Conservation (phyloP, 2,888 invertebrate genomes). For the Drosophila quinaria region DNA sequence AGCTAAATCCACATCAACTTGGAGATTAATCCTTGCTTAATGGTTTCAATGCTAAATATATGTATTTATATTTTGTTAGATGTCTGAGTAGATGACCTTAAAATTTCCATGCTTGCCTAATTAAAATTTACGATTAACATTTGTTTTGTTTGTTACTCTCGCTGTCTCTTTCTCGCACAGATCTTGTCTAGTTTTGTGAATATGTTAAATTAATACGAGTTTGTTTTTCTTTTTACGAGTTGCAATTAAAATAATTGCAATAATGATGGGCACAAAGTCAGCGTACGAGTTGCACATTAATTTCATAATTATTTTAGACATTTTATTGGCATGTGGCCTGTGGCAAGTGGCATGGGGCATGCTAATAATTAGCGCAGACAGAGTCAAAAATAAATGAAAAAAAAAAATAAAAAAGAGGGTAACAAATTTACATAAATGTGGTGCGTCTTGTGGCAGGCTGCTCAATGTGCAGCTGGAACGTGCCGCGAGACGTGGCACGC, state of each 20-base stretch:
- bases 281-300: conserved; percentile 14
- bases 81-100: neutral
- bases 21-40: neutral
- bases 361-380: conserved; percentile 10
- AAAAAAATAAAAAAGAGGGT: neutral
- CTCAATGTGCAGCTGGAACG: conserved; percentile 30
- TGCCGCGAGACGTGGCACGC: conserved; percentile 21
- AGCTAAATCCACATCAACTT: neutral
- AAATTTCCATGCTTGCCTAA: conserved; percentile 15
- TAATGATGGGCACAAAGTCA: conserved; percentile 50
- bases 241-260: conserved; percentile 71
- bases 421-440: conserved; percentile 25
- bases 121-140: conserved; percentile 22
- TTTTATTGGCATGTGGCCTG: conserved; percentile 10
- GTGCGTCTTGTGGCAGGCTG: conserved; percentile 13
- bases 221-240: conserved; percentile 12
- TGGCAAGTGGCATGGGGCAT: conserved; percentile 7
- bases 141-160: neutral
- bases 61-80: no score
- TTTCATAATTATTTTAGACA: conserved; percentile 21
- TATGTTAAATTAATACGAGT: conserved; percentile 1
- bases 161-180: neutral
- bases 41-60: no score
- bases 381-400: no score
- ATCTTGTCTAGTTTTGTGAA: neutral